Base-by-base conservation (phyloP, 1,140 invertebrate genomes). In the Aphaenogaster rudis region DNA sequence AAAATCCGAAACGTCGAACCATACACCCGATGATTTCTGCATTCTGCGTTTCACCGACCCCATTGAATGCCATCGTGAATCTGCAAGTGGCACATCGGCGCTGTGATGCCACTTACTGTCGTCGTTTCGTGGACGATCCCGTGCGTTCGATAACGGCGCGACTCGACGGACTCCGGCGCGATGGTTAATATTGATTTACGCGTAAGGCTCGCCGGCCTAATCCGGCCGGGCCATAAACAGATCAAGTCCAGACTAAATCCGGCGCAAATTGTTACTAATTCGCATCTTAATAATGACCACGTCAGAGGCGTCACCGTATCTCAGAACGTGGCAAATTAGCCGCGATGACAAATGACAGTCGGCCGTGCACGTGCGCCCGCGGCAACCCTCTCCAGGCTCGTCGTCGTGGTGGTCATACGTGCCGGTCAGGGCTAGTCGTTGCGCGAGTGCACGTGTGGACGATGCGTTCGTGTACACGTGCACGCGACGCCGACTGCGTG, bases 231-330 rank as follows among this genome's bases (percentile, higher is more conserved):
- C 92, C 94, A 94, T 95, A 95, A 95, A 95, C 95, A 95, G 95
- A 94, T 95, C 95, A 95, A 92, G 93, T 93, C 87, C 94, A 95
- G 93, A 93, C 93, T 94, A 94, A 95, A 95, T 95, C 94, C 94
- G 91, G 94, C 94, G 94, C 95, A 95, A 95, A 95, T 95, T 95
- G 95, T 95, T 95, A 95, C 94, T 95, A 95, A 95, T 95, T 95
- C 95, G 94, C 94, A 95, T 95, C 95, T 95, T 95, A 95, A 95
- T 95, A 95, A 95, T 94, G 95, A 94, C 92, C 94, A 92, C 94
- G 95, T 95, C 94, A 95, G 94, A 95, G 93, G 94, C 94, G 94
- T 95, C 94, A 95, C 94, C 95, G 94, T 95, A 95, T 95, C 95
- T 95, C 95, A 95, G 94, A 95, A 95, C 94, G 93, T 92, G 94